Evolutionary conservation across 2,113 vertebrate species (phyloP).

Genomic region (Nycticryphes semicollaris): DNA sequence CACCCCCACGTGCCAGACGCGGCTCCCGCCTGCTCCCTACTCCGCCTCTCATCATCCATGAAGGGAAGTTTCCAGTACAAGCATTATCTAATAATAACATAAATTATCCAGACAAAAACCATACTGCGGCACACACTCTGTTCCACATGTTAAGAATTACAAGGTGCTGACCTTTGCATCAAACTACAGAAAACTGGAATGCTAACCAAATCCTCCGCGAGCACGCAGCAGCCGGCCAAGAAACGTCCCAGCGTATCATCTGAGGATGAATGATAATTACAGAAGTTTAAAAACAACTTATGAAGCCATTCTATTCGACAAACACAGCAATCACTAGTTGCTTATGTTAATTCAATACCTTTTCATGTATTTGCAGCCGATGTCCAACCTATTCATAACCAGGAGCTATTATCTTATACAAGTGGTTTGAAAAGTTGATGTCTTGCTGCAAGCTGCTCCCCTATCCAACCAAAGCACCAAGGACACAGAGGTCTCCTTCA

Average conservation of each 20-base stretch:
- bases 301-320: background rate
- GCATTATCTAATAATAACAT: background rate
- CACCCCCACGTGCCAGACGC: accelerated
- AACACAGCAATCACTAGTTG: background rate
- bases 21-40: background rate
- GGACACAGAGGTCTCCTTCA: background rate
- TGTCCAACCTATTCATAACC: background rate
- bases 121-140: background rate
- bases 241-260: background rate
- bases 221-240: background rate
- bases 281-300: background rate
- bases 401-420: background rate
- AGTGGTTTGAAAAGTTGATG: background rate
- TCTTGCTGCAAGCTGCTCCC: background rate
- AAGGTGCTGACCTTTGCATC: background rate
- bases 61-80: background rate
- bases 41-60: background rate
- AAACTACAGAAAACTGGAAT: background rate
- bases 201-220: background rate
- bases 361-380: background rate
- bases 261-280: background rate
- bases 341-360: background rate
- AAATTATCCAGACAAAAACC: background rate
- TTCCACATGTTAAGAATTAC: background rate
- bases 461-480: background rate